Conservation (phyloP, 2,888 invertebrate species). For the Epistrophe grossulariae region DNA sequence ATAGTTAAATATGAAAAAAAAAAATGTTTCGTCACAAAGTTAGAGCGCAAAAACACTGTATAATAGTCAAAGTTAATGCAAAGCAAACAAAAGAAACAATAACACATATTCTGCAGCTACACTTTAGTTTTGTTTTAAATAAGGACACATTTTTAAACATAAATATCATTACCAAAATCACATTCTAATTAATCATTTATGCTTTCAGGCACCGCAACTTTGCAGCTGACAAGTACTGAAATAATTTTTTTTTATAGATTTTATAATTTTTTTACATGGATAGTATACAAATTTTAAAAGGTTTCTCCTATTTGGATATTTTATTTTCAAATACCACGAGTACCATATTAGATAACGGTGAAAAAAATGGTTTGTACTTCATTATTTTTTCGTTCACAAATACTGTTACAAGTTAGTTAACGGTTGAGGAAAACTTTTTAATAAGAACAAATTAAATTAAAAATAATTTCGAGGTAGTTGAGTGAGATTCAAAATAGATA, state of each 20-base stretch:
- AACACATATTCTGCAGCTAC: constrained; percentile 29
- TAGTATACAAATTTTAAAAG: neutral
- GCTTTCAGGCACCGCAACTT: constrained; percentile 65
- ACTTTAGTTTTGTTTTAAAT: constrained; percentile 19
- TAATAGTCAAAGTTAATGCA: constrained; percentile 52
- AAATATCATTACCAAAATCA: constrained; percentile 33
- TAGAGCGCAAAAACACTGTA: constrained; percentile 61
- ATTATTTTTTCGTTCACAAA: neutral
- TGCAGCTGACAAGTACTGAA: constrained; percentile 34
- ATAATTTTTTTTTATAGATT: neutral
- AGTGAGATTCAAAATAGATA: too few species aligned
- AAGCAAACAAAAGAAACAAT: constrained; percentile 37
- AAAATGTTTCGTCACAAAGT: constrained; percentile 50
- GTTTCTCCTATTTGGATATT: neutral
- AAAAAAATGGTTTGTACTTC: neutral
- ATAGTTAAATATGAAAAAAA: constrained; percentile 26
- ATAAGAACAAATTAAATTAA: too few species aligned
- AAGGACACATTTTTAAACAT: constrained; percentile 37
- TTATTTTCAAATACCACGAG: neutral
- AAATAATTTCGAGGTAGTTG: too few species aligned
- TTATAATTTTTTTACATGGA: neutral
- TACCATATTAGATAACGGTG: too few species aligned
- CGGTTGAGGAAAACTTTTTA: too few species aligned
- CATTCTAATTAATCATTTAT: constrained; percentile 49
- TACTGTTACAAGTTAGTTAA: neutral